A percentile compares a stretch with the other conserved stretches of the same genome.
Evolutionary conservation across 2,888 invertebrate species (phyloP).

Genomic region (Drosophila leonis): DNA sequence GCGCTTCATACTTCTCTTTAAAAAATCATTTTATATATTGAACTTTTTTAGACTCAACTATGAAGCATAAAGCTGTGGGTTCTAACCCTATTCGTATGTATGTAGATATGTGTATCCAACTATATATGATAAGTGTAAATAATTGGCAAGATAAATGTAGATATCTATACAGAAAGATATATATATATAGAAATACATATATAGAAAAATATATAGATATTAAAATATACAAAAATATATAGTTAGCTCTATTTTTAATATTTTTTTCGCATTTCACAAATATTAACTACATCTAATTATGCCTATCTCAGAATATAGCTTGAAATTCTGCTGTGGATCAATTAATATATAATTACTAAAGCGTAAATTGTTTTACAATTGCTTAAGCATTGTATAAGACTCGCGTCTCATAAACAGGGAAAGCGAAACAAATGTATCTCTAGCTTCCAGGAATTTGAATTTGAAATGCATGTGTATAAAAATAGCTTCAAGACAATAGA

Average conservation of each 20-base stretch:
- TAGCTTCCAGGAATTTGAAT: constrained; percentile 55
- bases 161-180: too few species aligned
- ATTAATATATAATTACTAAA: background rate
- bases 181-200: too few species aligned
- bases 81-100: too few species aligned
- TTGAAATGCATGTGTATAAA: constrained; percentile 33
- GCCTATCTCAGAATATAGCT: background rate
- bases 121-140: background rate
- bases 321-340: background rate
- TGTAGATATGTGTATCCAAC: background rate
- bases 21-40: background rate
- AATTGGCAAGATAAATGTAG: too few species aligned
- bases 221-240: too few species aligned
- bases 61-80: background rate
- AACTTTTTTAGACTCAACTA: background rate
- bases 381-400: constrained; percentile 4
- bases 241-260: too few species aligned
- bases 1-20: too few species aligned
- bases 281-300: background rate
- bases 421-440: constrained; percentile 11
- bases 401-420: constrained; percentile 3
- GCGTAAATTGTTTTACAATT: background rate
- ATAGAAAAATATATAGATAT: too few species aligned
- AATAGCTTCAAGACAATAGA: constrained; percentile 59
- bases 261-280: background rate